These are phyloP conservation scores for Pangasius larnaudii DNA, from an alignment of 2,797 vertebrate species.

Conservation along the genomic window DNA sequence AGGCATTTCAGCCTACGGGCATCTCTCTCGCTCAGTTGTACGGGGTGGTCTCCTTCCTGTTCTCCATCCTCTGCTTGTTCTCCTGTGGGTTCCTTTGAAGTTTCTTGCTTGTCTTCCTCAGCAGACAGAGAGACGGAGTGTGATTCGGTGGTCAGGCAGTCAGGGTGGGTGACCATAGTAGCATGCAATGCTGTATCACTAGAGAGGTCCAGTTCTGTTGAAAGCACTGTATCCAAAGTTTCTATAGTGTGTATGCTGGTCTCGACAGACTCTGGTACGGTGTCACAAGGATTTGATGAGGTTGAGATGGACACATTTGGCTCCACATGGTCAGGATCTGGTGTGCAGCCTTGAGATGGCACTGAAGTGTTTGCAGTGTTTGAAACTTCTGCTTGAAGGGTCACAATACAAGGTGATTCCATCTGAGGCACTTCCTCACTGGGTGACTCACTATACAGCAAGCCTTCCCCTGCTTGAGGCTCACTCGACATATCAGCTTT, in stretches of 20 bases:
- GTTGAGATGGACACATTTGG: slow-evolving; percentile 40
- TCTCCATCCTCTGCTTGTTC: slow-evolving; percentile 9
- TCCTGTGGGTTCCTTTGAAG: slow-evolving; percentile 22
- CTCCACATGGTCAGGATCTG: neutral
- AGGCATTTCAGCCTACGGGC: slow-evolving; percentile 86
- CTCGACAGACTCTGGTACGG: slow-evolving; percentile 72
- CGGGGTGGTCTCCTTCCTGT: slow-evolving; percentile 24
- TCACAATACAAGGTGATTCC: slow-evolving; percentile 44
- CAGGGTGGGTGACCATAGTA: slow-evolving; percentile 59
- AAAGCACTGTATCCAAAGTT: slow-evolving; percentile 21
- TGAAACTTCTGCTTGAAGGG: slow-evolving; percentile 14
- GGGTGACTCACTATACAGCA: neutral
- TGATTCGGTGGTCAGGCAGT: slow-evolving; percentile 68
- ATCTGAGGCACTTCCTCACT: slow-evolving; percentile 19
- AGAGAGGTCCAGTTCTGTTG: slow-evolving; percentile 56
- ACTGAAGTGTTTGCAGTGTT: neutral
- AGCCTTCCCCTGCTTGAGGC: slow-evolving; percentile 15
- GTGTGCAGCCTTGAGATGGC: slow-evolving; percentile 6
- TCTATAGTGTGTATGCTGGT: slow-evolving; percentile 58
- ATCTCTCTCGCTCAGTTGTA: slow-evolving; percentile 75
- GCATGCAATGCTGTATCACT: slow-evolving; percentile 42
- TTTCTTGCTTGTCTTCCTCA: slow-evolving; percentile 56
- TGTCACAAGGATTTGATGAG: slow-evolving; percentile 66
- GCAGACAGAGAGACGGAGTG: slow-evolving; percentile 54
- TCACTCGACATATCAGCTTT: slow-evolving; percentile 73